Base-by-base conservation (phyloP, 2,113 vertebrate genomes). In the Galeopterus variegatus region DNA sequence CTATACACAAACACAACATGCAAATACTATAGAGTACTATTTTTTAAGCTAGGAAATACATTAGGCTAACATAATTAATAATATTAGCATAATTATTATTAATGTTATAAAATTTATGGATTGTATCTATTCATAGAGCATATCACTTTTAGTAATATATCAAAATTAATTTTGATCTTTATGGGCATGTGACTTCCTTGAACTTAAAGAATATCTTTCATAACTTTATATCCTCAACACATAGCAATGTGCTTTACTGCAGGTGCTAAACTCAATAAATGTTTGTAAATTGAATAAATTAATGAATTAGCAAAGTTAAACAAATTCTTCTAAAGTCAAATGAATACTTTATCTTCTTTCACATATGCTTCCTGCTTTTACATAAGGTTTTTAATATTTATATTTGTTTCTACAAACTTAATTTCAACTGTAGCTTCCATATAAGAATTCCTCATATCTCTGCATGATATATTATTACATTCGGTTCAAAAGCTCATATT, bases 401-500 rank as follows among this genome's bases (percentile, higher is more conserved):
- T 54, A 85, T 92, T 87, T 86, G 10, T 72, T 96, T 95, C 36
- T 95, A 95, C 70, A 65, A 93, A 92, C 69, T 97, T 95, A 31
- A 13, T 87, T 96, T 67, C 56, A 97, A 94, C 6, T 90, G 17
- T 88, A 15, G 33, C 45, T 91, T 94, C 28, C 7, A 83, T 31
- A 89, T 79, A 94, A 96, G 75, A 97, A 91, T 96, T 94, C 85
- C 52, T 93, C 56, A 28, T 76, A 65, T 91, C 10, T 0, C 6
- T 90, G n/a, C 41, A 36, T 75, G 79, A 88, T 58, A 73, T 82
- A 93, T 97, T 96, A 92, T 84, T 96, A 77, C 82, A 82, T 96
- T 97, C 92, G 92, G 60, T 84, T 96, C 72, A 58, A 95, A 75
- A 97, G 95, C 75, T 62, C 65, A 81, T 72, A 94, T 28, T 64